Conservation (phyloP, 1,140 invertebrate species). For the Drosophila erecta region DNA sequence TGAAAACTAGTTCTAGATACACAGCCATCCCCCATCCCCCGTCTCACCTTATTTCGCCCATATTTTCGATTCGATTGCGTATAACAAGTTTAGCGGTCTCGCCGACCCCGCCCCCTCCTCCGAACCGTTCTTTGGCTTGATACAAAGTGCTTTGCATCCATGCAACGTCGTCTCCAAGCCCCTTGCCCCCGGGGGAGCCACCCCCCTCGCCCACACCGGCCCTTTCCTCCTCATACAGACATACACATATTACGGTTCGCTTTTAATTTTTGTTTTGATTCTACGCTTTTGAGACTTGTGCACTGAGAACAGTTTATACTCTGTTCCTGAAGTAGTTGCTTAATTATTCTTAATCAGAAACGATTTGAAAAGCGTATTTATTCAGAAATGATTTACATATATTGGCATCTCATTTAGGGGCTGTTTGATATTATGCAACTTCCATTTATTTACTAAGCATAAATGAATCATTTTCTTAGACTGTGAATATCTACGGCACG, state of each 20-base stretch:
- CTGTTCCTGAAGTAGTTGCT: not conserved
- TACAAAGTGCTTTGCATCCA: constrained; percentile 78
- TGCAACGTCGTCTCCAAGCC: constrained; percentile 40
- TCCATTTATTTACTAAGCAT: too few species aligned
- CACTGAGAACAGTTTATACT: not conserved
- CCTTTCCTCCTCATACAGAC: constrained; percentile 32
- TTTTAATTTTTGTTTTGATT: constrained; percentile 74
- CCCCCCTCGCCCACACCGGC: constrained; percentile 39
- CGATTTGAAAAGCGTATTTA: too few species aligned
- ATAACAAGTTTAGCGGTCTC: constrained; percentile 75
- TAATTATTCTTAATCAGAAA: not conserved
- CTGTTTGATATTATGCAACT: not conserved
- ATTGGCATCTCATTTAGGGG: not conserved
- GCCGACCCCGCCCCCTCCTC: constrained; percentile 5
- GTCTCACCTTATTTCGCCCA: constrained; percentile 69
- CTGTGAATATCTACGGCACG: constrained; percentile 1
- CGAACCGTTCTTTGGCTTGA: constrained; percentile 55
- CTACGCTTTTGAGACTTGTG: constrained; percentile 20
- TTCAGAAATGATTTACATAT: not conserved
- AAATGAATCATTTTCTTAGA: not conserved
- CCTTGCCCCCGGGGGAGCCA: constrained; percentile 1
- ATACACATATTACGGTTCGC: constrained; percentile 26
- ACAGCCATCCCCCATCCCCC: constrained; percentile 39
- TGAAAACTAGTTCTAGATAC: constrained; percentile 83
- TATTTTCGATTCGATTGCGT: constrained; percentile 81